phyloP scores from a whole-genome alignment of 1,140 invertebrate species.

The Hesperophylax magnus region DNA sequence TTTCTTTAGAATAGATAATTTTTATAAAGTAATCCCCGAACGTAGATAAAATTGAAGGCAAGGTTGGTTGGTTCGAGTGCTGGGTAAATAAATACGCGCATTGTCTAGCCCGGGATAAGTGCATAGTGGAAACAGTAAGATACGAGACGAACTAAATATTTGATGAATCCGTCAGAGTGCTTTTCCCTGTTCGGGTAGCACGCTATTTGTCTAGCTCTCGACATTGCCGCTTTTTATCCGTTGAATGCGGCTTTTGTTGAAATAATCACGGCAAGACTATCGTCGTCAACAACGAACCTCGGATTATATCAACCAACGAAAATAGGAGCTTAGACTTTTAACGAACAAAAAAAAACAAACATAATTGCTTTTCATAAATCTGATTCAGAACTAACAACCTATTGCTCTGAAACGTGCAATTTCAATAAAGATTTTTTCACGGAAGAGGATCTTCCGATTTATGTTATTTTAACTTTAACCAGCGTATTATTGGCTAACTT shows the following conservation, averaged over 20 bases:
- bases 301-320: neutral
- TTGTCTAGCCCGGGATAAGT: slow-evolving; percentile 16
- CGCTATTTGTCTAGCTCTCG: slow-evolving; percentile 34
- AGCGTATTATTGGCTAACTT: no score
- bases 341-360: neutral
- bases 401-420: neutral
- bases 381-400: neutral
- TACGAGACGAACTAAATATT: slow-evolving; percentile 51
- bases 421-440: neutral
- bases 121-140: slow-evolving; percentile 23
- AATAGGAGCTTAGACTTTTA: no score
- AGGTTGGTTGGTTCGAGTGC: neutral
- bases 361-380: neutral
- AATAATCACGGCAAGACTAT: neutral
- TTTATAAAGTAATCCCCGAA: no score
- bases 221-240: slow-evolving; percentile 9
- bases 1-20: no score
- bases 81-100: slow-evolving; percentile 1
- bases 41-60: no score
- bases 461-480: no score
- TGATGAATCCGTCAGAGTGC: slow-evolving; percentile 57
- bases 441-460: no score
- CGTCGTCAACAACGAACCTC: neutral
- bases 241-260: slow-evolving; percentile 3
- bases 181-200: slow-evolving; percentile 52